These are phyloP conservation scores for Drosophila nr. perissopoda DNA, from an alignment of 2,888 invertebrate genomes.

Conservation along the genomic window DNA sequence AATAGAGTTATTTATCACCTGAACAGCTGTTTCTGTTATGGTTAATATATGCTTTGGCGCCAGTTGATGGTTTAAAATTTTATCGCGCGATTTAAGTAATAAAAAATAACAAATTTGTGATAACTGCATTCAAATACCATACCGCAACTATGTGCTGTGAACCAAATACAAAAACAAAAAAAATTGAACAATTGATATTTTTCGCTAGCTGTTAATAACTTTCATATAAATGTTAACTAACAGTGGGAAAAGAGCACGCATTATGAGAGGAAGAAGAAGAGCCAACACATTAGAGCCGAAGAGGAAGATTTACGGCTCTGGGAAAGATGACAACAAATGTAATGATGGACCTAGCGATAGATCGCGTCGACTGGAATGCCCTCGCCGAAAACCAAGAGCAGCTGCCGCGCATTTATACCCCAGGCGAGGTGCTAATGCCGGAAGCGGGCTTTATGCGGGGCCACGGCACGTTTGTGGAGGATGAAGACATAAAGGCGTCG, in stretches of 20 bases:
- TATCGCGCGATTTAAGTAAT: not conserved
- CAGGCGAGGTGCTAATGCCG: constrained; percentile 94
- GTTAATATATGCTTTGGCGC: not conserved
- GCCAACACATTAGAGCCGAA: constrained; percentile 9
- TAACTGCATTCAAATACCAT: not conserved
- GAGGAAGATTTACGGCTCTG: not conserved
- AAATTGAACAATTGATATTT: not conserved
- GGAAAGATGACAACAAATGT: constrained; percentile 85
- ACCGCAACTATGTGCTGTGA: not conserved
- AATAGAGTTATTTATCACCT: not conserved
- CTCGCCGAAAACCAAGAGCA: constrained; percentile 85
- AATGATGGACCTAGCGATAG: constrained; percentile 88
- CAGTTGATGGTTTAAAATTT: not conserved
- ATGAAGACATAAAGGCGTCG: constrained; percentile 93
- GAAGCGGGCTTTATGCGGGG: constrained; percentile 90
- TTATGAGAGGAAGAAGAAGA: constrained; percentile 13
- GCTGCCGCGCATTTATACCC: constrained; percentile 90
- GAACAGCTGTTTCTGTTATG: not conserved
- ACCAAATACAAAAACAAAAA: not conserved
- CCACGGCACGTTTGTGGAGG: constrained; percentile 97
- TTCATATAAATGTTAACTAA: constrained; percentile 13
- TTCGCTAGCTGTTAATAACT: not conserved
- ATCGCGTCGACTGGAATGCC: constrained; percentile 87
- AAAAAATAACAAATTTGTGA: not conserved
- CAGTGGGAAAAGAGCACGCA: constrained; percentile 18